Evolutionary conservation across 37 sponge, comb jelly and placozoan species (phyloP).

Genomic region (Ianthella basta): DNA sequence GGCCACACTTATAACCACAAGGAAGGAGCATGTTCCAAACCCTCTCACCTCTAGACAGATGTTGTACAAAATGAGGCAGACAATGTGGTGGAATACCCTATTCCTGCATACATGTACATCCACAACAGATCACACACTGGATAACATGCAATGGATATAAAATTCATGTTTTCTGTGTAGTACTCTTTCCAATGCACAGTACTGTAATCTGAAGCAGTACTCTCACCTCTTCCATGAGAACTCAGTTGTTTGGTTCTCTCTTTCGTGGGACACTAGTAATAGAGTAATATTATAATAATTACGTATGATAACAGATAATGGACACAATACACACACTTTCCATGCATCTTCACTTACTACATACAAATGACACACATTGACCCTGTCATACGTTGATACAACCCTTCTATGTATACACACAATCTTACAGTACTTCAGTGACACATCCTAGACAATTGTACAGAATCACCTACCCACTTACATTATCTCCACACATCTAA

Average conservation of each 20-base stretch:
- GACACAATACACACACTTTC: conserved; percentile 4
- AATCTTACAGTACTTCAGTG: too few species aligned
- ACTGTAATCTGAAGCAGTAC: not conserved
- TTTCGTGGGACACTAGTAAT: conserved; percentile 14
- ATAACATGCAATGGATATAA: not conserved
- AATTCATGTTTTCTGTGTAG: not conserved
- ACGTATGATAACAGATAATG: not conserved
- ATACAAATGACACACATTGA: too few species aligned
- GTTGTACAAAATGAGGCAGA: conserved; percentile 84
- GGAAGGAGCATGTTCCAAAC: not conserved
- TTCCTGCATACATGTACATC: conserved; percentile 45
- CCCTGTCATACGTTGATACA: too few species aligned
- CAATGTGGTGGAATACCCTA: conserved; percentile 82
- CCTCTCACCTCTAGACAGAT: conserved; percentile 80
- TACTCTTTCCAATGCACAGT: too few species aligned
- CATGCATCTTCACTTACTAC: too few species aligned
- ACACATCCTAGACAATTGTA: not conserved
- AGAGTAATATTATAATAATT: not conserved
- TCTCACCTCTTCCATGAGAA: conserved; percentile 90
- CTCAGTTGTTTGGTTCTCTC: conserved; percentile 32
- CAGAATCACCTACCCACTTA: too few species aligned
- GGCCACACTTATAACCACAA: too few species aligned
- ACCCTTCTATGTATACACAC: too few species aligned
- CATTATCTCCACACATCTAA: too few species aligned
- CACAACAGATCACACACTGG: not conserved